A percentile compares a stretch with the other conserved stretches of the same genome.
These are phyloP conservation scores for Dryobates pubescens DNA, from an alignment of 2,797 vertebrate species.

Conservation along the genomic window DNA sequence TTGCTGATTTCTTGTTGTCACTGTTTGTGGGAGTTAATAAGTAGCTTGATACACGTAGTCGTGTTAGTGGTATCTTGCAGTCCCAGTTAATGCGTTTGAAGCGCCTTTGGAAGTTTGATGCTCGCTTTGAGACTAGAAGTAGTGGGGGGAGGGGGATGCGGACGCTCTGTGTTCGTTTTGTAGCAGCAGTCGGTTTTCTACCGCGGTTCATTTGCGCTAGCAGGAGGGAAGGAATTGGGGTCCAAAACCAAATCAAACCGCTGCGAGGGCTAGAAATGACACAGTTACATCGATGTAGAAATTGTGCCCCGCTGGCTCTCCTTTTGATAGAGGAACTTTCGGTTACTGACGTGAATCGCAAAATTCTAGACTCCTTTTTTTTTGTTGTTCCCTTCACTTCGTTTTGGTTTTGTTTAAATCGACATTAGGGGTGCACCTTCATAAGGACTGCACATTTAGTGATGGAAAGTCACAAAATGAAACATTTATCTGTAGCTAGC, in stretches of 20 bases:
- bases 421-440: not conserved
- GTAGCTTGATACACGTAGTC: constrained; percentile 47
- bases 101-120: not conserved
- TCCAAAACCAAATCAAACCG: not conserved
- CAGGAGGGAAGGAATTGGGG: not conserved
- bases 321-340: not conserved
- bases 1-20: constrained; percentile 64
- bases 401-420: too few species aligned
- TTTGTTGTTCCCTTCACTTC: too few species aligned
- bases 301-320: not conserved
- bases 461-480: not conserved
- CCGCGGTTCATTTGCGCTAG: not conserved
- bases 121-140: constrained; percentile 21
- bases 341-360: not conserved
- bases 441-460: not conserved
- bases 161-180: not conserved
- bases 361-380: not conserved
- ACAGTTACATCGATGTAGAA: not conserved
- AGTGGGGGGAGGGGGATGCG: constrained; percentile 1
- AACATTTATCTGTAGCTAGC: not conserved
- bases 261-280: not conserved
- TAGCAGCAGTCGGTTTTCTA: not conserved
- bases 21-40: constrained; percentile 63
- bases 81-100: constrained; percentile 30
- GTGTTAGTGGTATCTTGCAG: constrained; percentile 19